These are phyloP conservation scores for Tetheella fluctuosa DNA, from an alignment of 2,888 invertebrate genomes.

Conservation along the genomic window DNA sequence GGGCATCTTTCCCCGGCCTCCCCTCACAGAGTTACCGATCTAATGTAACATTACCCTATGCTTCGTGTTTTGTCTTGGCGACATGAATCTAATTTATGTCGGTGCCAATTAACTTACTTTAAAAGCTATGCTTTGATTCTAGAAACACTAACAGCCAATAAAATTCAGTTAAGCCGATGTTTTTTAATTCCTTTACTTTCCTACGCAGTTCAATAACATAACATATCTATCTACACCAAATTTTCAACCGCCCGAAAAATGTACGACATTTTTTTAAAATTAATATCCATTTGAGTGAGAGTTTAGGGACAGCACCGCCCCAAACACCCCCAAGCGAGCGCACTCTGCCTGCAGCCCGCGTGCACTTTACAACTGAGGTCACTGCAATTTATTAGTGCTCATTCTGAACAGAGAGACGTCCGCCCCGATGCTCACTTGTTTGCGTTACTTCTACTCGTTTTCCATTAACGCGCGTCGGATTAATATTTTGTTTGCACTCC, in stretches of 20 bases:
- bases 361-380: conserved; percentile 63
- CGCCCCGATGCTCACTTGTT: conserved; percentile 68
- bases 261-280: background rate
- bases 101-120: too few species aligned
- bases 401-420: conserved; percentile 43
- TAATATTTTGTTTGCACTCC: conserved; percentile 82
- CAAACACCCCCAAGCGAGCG: conserved; percentile 27
- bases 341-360: conserved; percentile 30
- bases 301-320: background rate
- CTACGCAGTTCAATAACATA: too few species aligned
- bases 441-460: conserved; percentile 78
- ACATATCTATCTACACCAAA: background rate
- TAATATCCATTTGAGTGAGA: background rate
- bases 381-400: conserved; percentile 76
- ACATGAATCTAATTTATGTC: background rate
- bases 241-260: background rate
- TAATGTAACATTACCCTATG: conserved; percentile 6
- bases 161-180: background rate
- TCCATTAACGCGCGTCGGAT: conserved; percentile 81
- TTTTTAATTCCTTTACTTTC: too few species aligned
- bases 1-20: conserved; percentile 43
- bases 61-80: background rate
- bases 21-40: conserved; percentile 16
- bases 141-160: background rate
- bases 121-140: background rate